Conservation (phyloP, 2,797 vertebrate species). For the Sphaeramia orbicularis region DNA sequence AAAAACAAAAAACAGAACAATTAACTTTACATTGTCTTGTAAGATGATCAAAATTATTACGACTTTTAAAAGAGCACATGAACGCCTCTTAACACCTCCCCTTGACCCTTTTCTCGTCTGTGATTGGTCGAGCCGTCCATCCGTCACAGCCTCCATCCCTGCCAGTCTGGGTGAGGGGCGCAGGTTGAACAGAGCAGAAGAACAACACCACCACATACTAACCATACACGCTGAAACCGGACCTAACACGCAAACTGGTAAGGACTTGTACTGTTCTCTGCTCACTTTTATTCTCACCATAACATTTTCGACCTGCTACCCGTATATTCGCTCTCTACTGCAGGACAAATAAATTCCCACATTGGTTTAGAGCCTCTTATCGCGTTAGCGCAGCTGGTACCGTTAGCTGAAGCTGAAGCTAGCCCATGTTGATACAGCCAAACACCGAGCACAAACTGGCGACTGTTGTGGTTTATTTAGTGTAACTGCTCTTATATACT, state of each 20-base stretch:
- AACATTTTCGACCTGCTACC: neutral
- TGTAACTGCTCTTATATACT: rapidly evolving
- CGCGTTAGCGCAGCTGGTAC: constrained; percentile 51
- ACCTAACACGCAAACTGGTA: constrained; percentile 79
- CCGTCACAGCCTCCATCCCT: constrained; percentile 32
- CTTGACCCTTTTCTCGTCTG: neutral
- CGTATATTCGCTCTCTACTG: neutral
- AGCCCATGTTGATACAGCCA: neutral
- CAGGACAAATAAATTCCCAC: constrained; percentile 29
- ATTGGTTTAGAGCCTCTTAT: constrained; percentile 39
- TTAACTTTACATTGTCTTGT: too few species aligned
- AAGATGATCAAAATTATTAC: too few species aligned
- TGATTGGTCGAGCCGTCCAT: constrained; percentile 61
- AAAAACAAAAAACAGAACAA: too few species aligned
- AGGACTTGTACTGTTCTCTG: constrained; percentile 15
- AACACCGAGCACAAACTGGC: neutral
- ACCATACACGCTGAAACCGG: constrained; percentile 62
- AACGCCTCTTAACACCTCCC: constrained; percentile 25
- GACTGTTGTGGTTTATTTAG: neutral
- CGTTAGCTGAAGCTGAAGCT: constrained; percentile 48
- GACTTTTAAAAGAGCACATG: neutral
- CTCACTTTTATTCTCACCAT: neutral
- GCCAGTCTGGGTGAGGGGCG: constrained; percentile 38
- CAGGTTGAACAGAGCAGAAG: constrained; percentile 61
- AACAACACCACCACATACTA: constrained; percentile 37